Conservation (phyloP, 2,113 vertebrate species). For the Alouatta palliata region DNA sequence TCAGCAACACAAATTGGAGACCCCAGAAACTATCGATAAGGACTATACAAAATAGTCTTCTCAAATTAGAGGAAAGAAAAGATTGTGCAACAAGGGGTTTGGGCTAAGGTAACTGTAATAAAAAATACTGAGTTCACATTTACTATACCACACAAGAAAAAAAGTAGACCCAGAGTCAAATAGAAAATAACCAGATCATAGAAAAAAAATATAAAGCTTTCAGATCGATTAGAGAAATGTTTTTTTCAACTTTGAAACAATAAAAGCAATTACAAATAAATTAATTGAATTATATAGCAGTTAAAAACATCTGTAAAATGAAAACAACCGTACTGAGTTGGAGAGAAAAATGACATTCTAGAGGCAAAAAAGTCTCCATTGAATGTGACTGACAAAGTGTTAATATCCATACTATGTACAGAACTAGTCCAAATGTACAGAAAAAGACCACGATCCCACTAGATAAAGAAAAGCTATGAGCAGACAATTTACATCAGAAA, state of each 20-base stretch:
- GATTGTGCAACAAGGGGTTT: neutral
- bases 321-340: neutral
- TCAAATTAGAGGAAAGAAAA: neutral
- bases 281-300: neutral
- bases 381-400: neutral
- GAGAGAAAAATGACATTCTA: neutral
- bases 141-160: neutral
- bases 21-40: neutral
- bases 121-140: neutral
- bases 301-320: neutral
- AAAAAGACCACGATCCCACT: neutral
- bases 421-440: neutral
- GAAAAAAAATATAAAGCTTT: neutral
- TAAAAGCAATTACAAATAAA: neutral
- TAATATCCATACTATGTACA: neutral
- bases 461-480: neutral
- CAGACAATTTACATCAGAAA: neutral
- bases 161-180: neutral
- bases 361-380: neutral
- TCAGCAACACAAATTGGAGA: neutral
- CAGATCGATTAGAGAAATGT: neutral
- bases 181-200: neutral
- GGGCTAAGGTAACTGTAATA: neutral
- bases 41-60: neutral
- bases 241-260: slow-evolving; percentile 40